Conservation (phyloP, 2,888 invertebrate species). For the Leptinotarsa rubiginosa region DNA sequence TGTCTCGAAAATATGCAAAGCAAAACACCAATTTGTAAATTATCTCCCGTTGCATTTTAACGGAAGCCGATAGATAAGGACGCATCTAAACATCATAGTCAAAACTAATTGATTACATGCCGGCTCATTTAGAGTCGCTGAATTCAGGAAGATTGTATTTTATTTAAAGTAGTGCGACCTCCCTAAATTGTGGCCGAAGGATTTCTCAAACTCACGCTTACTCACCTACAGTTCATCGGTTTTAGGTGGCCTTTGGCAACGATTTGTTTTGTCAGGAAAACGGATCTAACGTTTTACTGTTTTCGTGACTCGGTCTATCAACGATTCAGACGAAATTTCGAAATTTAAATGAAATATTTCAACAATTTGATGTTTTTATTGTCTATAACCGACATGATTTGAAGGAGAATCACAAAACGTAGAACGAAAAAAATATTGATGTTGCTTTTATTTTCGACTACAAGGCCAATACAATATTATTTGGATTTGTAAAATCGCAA, state of each 20-base stretch:
- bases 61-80: background rate
- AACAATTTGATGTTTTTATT: background rate
- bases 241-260: constrained; percentile 41
- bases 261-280: constrained; percentile 30
- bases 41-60: background rate
- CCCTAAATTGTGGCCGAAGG: constrained; percentile 38
- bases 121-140: constrained; percentile 29
- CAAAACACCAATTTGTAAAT: constrained; percentile 36
- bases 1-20: constrained; percentile 23
- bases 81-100: constrained; percentile 20
- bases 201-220: constrained; percentile 17
- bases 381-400: background rate
- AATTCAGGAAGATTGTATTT: constrained; percentile 40
- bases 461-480: no score
- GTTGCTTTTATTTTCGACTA: no score
- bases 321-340: background rate
- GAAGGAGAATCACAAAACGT: background rate
- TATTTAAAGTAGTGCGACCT: constrained; percentile 38
- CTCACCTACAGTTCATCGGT: constrained; percentile 34
- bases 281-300: constrained; percentile 1
- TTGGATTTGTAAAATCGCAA: no score
- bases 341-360: no score
- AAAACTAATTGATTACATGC: constrained; percentile 26
- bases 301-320: background rate
- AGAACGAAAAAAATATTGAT: no score